These are phyloP conservation scores for Abscondita cerata DNA, from an alignment of 2,888 invertebrate species.

Conservation along the genomic window DNA sequence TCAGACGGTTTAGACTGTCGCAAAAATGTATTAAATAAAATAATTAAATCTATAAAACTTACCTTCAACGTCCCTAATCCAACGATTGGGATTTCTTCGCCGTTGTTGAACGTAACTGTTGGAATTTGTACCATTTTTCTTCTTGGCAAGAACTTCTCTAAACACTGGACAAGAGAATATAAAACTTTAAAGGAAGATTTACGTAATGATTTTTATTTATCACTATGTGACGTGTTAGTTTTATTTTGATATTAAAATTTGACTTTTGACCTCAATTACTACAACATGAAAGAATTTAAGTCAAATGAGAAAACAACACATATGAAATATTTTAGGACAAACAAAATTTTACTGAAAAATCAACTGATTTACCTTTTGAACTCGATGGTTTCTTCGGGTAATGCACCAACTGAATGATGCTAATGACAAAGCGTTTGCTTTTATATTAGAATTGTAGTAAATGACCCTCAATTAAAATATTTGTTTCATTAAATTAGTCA, in stretches of 20 bases:
- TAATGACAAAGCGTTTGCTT: too few species aligned
- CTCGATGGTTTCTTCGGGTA: too few species aligned
- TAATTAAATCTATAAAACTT: conserved; percentile 39
- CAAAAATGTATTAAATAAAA: not conserved
- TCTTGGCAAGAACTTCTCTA: not conserved
- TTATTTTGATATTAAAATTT: not conserved
- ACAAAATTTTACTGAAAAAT: too few species aligned
- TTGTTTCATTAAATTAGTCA: too few species aligned
- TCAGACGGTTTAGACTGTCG: conserved; percentile 70
- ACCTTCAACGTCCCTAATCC: conserved; percentile 74
- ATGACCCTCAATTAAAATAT: too few species aligned
- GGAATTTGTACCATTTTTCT: conserved; percentile 21
- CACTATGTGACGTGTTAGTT: not conserved
- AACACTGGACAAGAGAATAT: conserved; percentile 1
- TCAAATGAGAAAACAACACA: not conserved
- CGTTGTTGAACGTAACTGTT: conserved; percentile 62
- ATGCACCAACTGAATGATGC: too few species aligned
- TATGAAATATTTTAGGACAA: too few species aligned
- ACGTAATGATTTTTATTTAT: not conserved
- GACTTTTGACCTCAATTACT: conserved; percentile 11
- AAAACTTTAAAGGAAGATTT: not conserved
- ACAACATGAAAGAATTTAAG: not conserved
- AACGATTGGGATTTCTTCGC: conserved; percentile 64
- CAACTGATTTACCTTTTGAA: too few species aligned
- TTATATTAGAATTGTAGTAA: too few species aligned